phyloP scores from a whole-genome alignment of 2,797 vertebrate species.

The Gymnothorax javanicus region DNA sequence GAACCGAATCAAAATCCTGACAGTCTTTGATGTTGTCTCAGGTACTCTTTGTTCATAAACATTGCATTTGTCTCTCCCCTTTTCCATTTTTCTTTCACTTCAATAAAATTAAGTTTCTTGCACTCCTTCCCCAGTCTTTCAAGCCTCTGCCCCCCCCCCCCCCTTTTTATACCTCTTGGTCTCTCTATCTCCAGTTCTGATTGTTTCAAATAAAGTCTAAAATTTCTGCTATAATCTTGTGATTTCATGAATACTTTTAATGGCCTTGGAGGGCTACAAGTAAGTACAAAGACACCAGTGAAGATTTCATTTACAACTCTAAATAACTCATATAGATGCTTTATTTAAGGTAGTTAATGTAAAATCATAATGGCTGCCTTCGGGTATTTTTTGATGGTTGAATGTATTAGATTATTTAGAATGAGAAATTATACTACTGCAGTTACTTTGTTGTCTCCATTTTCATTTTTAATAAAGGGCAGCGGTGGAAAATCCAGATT shows the following conservation, averaged over 20 bases:
- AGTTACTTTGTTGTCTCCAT: not conserved
- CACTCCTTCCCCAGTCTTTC: not conserved
- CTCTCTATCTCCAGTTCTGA: slow-evolving; percentile 7
- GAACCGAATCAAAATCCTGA: not conserved
- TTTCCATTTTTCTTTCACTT: not conserved
- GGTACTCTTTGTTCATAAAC: not conserved
- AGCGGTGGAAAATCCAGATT: too few species aligned
- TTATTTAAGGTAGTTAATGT: not conserved
- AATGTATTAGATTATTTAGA: not conserved
- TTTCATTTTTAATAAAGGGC: not conserved
- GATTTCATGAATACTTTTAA: not conserved
- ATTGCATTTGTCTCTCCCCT: not conserved
- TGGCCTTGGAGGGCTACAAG: not conserved
- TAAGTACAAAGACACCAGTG: not conserved
- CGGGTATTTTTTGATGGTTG: not conserved
- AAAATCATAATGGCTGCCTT: not conserved
- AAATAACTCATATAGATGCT: not conserved
- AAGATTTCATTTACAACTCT: not conserved
- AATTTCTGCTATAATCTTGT: not conserved
- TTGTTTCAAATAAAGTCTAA: not conserved
- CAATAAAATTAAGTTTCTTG: not conserved
- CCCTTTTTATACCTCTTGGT: not conserved
- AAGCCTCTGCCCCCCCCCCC: not conserved
- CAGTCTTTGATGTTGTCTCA: not conserved
- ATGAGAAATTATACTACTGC: not conserved